Evolutionary conservation across 2,797 vertebrate genomes (phyloP).

Genomic region (Clamator glandarius): DNA sequence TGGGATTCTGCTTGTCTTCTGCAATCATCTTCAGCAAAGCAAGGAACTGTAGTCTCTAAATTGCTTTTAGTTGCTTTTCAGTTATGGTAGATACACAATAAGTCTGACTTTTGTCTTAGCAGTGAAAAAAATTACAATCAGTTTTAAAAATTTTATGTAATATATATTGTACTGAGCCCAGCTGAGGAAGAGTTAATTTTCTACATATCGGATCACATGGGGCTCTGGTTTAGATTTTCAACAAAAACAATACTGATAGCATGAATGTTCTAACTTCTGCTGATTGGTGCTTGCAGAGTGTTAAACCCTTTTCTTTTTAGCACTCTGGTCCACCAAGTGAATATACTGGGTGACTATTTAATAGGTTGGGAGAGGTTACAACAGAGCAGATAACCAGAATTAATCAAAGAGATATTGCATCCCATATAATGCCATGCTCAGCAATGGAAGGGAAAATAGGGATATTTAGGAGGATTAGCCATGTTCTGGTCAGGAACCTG

Average conservation of each 20-base stretch:
- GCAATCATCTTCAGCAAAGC: background rate
- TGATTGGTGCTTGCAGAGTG: background rate
- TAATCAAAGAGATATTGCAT: background rate
- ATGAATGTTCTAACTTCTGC: background rate
- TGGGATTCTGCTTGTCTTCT: background rate
- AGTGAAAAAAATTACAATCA: background rate
- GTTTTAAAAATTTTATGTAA: background rate
- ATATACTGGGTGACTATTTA: background rate
- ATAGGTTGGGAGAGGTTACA: background rate
- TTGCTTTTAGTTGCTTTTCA: background rate
- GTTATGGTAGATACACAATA: background rate
- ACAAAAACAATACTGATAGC: background rate
- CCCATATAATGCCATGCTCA: background rate
- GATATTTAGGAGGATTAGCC: background rate
- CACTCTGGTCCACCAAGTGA: background rate
- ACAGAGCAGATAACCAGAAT: background rate
- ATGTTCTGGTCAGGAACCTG: background rate
- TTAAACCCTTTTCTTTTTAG: background rate
- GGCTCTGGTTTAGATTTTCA: background rate
- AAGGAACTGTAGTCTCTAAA: background rate
- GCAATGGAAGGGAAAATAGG: background rate
- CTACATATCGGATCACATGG: background rate
- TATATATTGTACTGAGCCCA: background rate
- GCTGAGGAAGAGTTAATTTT: background rate
- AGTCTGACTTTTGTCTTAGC: background rate